These are phyloP conservation scores for Zaprionus gabonicus DNA, from an alignment of 1,140 invertebrate species.

Conservation along the genomic window DNA sequence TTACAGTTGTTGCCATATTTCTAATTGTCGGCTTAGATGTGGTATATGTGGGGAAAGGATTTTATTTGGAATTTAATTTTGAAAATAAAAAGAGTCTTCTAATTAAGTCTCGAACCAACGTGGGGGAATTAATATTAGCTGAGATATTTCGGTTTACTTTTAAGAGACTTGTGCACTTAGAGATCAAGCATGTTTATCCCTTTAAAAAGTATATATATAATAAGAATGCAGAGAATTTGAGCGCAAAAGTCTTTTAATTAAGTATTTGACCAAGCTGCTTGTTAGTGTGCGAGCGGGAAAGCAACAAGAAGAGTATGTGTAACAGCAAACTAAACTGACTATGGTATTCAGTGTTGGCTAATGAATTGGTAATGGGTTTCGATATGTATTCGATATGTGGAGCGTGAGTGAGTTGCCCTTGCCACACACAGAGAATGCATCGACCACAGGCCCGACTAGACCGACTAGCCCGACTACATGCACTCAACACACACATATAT, in stretches of 20 bases:
- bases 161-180: too few species aligned
- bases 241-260: not conserved
- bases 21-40: constrained; percentile 54
- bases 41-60: not conserved
- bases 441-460: not conserved
- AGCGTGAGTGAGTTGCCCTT: not conserved
- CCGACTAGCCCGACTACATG: not conserved
- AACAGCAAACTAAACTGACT: not conserved
- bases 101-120: too few species aligned
- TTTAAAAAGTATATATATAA: too few species aligned
- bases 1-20: constrained; percentile 46
- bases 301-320: not conserved
- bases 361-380: not conserved
- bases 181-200: too few species aligned
- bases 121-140: too few species aligned
- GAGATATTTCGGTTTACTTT: too few species aligned
- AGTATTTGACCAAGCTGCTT: not conserved
- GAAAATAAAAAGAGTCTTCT: too few species aligned
- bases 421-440: too few species aligned
- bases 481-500: not conserved
- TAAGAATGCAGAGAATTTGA: not conserved
- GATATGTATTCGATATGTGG: not conserved
- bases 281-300: not conserved
- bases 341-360: not conserved
- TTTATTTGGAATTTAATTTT: too few species aligned